Evolutionary conservation across 2,888 invertebrate genomes (phyloP), one percentile per base, ranked within the genome.

Genomic region (Notodonta ziczac): DNA sequence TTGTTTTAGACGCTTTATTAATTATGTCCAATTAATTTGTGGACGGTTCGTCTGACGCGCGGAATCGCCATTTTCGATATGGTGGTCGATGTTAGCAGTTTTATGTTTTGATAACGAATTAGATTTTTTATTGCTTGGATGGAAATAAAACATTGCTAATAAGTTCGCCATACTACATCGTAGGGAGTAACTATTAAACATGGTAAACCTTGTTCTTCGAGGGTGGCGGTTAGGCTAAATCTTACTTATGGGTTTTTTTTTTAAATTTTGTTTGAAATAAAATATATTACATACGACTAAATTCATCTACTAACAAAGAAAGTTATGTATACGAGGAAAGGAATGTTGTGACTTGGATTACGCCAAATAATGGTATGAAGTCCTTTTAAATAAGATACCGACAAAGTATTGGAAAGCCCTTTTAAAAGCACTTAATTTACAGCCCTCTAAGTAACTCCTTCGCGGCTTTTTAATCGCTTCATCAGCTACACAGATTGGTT

Each of bases 11-110:
- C 82, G 88, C 85, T 90, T 90, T 93, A 91, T 91, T 93, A 93
- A 93, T 92, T 92, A 91, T 90, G 92, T 92, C 91, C 84, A 89
- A 93, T 92, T 91, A 92, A 93, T 91, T 91, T 88, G 70, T 78
- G 82, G 82, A 90, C 84, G 88, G 88, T 83, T 80, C 81, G 78
- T 85, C 86, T 84, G 77, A 82, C 81, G 82, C 80, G 77, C 74
- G 58, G 61, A 76, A 74, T 85, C 74, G 88, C 88, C 74, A 86
- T 87, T 86, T 86, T 84, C 69, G 81, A 80, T 82, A 80, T 80
- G 82, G 86, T 85, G 77, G 81, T 81, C 77, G 79, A 77, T 80
- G 72, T 69, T 63, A 66, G 67, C 69, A 75, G 72, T 75, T 74
- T 73, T 76, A 70, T 81, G 74, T 78, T 70, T 67, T 72, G 64